Percentiles rank a stretch among this genome's conserved stretches.
Conservation (phyloP, 2,797 vertebrate species). For the Etheostoma nigrum region DNA sequence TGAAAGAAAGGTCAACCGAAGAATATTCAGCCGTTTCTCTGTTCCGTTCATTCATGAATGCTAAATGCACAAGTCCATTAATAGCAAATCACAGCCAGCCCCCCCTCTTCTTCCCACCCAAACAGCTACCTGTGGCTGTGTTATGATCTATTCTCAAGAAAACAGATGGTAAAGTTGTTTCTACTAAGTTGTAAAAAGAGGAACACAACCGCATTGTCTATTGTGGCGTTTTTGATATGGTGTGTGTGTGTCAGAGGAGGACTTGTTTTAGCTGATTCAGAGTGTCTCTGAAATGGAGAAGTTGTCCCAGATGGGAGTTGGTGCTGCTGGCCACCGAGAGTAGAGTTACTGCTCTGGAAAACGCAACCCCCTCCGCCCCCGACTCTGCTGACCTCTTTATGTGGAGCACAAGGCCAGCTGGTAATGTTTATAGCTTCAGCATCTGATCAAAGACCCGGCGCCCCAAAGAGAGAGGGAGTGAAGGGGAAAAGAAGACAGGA, state of each 20-base stretch:
- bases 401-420: constrained; percentile 80
- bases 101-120: constrained; percentile 1
- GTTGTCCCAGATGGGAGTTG: constrained; percentile 78
- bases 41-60: constrained; percentile 61
- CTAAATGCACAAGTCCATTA: constrained; percentile 53
- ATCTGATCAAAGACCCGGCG: constrained; percentile 78
- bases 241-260: constrained; percentile 31
- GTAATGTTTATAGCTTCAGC: constrained; percentile 82
- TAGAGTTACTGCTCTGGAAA: constrained; percentile 73
- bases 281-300: constrained; percentile 81
- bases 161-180: constrained; percentile 55
- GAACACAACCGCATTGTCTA: constrained; percentile 60
- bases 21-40: constrained; percentile 34
- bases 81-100: constrained; percentile 42
- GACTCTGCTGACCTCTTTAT: constrained; percentile 77
- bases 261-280: constrained; percentile 77
- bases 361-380: constrained; percentile 33
- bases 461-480: constrained; percentile 41
- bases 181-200: constrained; percentile 48
- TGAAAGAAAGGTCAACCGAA: constrained; percentile 26
- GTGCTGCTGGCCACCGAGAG: constrained; percentile 58
- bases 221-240: constrained; percentile 44
- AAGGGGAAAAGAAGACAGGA: constrained; percentile 17
- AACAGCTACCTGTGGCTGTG: constrained; percentile 51
- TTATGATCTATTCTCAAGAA: constrained; percentile 13